These are phyloP conservation scores for Sipha maydis DNA, from an alignment of 2,888 invertebrate genomes.

Conservation along the genomic window DNA sequence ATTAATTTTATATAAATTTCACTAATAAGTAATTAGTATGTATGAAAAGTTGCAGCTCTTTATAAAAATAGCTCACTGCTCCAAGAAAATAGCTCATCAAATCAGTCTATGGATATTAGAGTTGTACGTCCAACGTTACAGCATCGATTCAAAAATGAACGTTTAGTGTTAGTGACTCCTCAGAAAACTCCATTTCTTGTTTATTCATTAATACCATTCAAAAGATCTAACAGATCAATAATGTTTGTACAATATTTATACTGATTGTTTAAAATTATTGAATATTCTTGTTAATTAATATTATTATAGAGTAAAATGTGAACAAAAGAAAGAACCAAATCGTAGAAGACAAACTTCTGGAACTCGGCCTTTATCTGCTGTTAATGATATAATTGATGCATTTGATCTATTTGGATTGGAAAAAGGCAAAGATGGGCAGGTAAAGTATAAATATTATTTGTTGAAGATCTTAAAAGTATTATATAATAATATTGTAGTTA, in stretches of 20 bases:
- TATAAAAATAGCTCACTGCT: conserved; percentile 41
- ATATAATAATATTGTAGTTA: too few species aligned
- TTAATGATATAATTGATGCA: conserved; percentile 85
- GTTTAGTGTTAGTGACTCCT: conserved; percentile 82
- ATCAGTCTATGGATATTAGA: conserved; percentile 67
- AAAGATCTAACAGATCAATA: conserved; percentile 50
- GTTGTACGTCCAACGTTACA: conserved; percentile 72
- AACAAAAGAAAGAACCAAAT: conserved; percentile 75
- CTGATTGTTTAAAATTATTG: conserved; percentile 22
- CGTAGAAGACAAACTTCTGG: conserved; percentile 84
- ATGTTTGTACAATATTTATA: conserved; percentile 51
- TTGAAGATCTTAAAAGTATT: too few species aligned
- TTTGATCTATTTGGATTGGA: conserved; percentile 87
- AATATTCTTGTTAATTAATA: conserved; percentile 53
- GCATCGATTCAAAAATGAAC: conserved; percentile 80
- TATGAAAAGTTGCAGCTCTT: conserved; percentile 45
- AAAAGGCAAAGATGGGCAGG: conserved; percentile 83
- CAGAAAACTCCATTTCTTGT: conserved; percentile 84
- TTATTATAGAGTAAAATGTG: conserved; percentile 55
- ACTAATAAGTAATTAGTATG: conserved; percentile 27
- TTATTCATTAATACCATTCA: conserved; percentile 87
- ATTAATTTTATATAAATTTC: not conserved
- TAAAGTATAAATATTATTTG: conserved; percentile 65
- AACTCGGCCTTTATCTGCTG: conserved; percentile 83
- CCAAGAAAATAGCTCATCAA: conserved; percentile 50